phyloP scores from a whole-genome alignment of 2,797 vertebrate species.

The Aotus griseimembra region DNA sequence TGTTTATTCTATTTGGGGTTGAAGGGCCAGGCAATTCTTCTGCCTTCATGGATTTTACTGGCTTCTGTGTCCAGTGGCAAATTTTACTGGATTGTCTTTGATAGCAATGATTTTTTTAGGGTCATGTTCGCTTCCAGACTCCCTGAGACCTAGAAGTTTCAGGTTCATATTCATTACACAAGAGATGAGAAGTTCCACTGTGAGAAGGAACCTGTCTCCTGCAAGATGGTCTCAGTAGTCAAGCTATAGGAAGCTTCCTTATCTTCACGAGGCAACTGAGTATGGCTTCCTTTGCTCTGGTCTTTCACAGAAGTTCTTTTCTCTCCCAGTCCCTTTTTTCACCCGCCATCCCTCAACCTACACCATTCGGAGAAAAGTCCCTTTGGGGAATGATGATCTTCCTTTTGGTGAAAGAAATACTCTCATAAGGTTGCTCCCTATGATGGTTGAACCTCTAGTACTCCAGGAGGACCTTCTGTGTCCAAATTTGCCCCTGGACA shows the following conservation, averaged over 20 bases:
- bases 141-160: background rate
- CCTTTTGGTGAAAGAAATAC: conserved; percentile 2
- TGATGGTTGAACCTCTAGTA: background rate
- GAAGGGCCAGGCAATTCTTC: background rate
- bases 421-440: background rate
- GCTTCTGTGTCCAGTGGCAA: background rate
- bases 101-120: background rate
- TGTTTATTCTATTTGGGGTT: conserved; percentile 17
- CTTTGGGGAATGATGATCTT: background rate
- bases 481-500: background rate
- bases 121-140: background rate
- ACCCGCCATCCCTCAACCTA: background rate
- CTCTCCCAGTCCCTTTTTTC: background rate
- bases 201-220: background rate
- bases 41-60: conserved; percentile 43
- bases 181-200: background rate
- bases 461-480: background rate
- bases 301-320: background rate
- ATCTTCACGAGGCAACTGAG: background rate
- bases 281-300: background rate
- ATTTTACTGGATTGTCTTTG: background rate
- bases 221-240: background rate
- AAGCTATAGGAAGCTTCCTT: background rate
- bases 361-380: background rate
- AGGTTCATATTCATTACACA: conserved; percentile 12